phyloP scores from a whole-genome alignment of 30 jellyfish, hydroid and myxozoan species.

The Catostylus mosaicus region DNA sequence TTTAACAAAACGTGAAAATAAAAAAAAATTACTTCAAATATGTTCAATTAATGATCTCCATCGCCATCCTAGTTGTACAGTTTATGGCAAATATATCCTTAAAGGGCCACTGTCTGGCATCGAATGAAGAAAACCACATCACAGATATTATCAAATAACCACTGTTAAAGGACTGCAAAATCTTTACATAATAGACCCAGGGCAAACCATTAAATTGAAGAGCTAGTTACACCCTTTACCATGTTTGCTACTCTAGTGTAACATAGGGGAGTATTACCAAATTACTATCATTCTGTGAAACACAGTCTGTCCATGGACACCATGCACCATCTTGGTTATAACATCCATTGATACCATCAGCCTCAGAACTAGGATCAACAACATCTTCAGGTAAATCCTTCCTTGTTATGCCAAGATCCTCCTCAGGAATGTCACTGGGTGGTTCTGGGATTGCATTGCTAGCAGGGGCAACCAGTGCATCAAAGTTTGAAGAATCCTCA shows the following conservation, averaged over 20 bases:
- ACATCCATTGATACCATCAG: slow-evolving; percentile 95
- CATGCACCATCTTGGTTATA: slow-evolving; percentile 62
- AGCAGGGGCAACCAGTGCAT: background rate
- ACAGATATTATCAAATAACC: no score
- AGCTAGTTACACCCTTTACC: background rate
- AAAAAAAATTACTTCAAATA: no score
- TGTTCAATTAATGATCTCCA: no score
- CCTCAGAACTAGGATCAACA: slow-evolving; percentile 55
- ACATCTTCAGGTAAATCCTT: slow-evolving; percentile 46
- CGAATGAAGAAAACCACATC: no score
- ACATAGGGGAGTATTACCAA: slow-evolving; percentile 81
- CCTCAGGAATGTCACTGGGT: slow-evolving; percentile 77
- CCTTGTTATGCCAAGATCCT: slow-evolving; percentile 75
- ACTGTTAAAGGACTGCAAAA: no score
- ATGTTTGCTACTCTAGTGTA: slow-evolving; percentile 54
- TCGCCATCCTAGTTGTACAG: no score
- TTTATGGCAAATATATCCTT: no score
- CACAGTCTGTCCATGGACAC: slow-evolving; percentile 84
- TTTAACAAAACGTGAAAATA: no score
- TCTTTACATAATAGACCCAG: no score
- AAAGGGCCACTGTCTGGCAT: no score
- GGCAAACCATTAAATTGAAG: no score
- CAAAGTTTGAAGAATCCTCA: background rate
- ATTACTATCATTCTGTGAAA: slow-evolving; percentile 49
- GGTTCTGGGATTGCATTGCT: slow-evolving; percentile 13